These are phyloP conservation scores for Drosophila mimetica DNA, from an alignment of 2,888 invertebrate species.

Conservation along the genomic window DNA sequence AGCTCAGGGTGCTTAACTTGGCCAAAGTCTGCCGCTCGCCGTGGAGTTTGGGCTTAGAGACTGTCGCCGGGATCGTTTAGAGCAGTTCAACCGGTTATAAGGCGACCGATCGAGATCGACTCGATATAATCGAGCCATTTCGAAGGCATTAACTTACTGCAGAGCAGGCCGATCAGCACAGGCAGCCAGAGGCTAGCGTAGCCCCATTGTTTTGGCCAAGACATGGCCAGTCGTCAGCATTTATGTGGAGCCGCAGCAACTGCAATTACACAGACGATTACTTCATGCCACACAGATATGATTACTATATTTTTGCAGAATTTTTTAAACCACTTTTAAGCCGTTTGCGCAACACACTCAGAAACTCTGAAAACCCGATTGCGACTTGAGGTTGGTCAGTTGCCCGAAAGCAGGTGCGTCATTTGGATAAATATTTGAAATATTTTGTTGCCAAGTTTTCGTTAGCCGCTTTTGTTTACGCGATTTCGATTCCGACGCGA, in stretches of 20 bases:
- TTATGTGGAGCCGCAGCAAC: conserved; percentile 47
- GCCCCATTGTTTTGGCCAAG: conserved; percentile 69
- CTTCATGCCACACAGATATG: conserved; percentile 43
- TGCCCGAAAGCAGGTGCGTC: conserved; percentile 50
- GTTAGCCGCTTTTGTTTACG: conserved; percentile 39
- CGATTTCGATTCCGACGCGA: conserved; percentile 44
- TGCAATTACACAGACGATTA: conserved; percentile 61
- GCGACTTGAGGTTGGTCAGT: conserved; percentile 41
- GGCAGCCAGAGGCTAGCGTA: conserved; percentile 59
- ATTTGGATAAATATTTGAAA: conserved; percentile 59
- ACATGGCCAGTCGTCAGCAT: conserved; percentile 68
- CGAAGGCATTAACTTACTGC: conserved; percentile 57
- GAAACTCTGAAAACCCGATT: conserved; percentile 23
- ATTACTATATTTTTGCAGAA: conserved; percentile 35
- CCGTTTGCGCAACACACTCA: conserved; percentile 43
- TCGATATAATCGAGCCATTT: conserved; percentile 16
- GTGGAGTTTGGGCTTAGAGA: neutral
- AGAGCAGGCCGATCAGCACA: conserved; percentile 57
- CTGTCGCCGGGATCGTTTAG: conserved; percentile 17
- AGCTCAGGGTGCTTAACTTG: conserved; percentile 24
- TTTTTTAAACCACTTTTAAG: conserved; percentile 15
- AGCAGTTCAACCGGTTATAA: conserved; percentile 43
- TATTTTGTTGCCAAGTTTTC: conserved; percentile 39
- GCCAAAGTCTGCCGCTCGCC: conserved; percentile 42
- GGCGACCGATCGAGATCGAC: conserved; percentile 1